Evolutionary conservation across 2,113 vertebrate species (phyloP).

Genomic region (Anhinga anhinga): DNA sequence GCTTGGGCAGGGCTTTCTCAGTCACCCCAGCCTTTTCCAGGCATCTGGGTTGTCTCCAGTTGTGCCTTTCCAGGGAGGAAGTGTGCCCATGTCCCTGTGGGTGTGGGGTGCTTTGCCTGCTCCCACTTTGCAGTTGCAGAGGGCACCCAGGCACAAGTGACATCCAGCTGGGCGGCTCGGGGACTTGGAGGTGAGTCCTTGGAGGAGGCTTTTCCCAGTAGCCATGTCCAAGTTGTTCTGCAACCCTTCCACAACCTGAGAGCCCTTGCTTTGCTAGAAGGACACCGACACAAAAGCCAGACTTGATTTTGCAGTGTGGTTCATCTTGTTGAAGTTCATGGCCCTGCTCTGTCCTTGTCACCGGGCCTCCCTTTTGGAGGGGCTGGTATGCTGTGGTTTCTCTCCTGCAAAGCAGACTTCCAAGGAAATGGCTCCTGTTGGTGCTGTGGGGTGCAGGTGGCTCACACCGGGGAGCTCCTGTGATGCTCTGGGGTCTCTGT

Average conservation of each 20-base stretch:
- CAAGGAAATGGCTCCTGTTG: accelerated
- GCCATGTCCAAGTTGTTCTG: not conserved
- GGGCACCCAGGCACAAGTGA: not conserved
- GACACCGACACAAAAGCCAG: accelerated
- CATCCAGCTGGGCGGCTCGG: accelerated
- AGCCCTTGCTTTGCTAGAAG: not conserved
- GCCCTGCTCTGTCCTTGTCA: not conserved
- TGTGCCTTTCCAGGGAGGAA: not conserved
- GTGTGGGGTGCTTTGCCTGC: not conserved
- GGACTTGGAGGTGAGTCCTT: not conserved
- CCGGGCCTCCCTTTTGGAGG: not conserved
- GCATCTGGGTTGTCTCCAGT: not conserved
- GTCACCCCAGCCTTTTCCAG: not conserved
- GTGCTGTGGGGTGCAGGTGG: accelerated
- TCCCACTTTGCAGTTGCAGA: not conserved
- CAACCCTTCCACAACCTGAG: accelerated
- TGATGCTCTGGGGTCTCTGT: not conserved
- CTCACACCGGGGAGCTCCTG: not conserved
- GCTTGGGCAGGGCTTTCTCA: not conserved
- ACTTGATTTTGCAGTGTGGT: not conserved
- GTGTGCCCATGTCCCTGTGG: too few relatives aligned
- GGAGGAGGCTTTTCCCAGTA: not conserved
- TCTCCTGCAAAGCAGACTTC: not conserved
- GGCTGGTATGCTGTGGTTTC: not conserved
- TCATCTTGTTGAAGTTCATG: not conserved